Evolutionary conservation across 2,113 vertebrate species (phyloP), one percentile per base, ranked within the genome.

Genomic region (Gadus macrocephalus): DNA sequence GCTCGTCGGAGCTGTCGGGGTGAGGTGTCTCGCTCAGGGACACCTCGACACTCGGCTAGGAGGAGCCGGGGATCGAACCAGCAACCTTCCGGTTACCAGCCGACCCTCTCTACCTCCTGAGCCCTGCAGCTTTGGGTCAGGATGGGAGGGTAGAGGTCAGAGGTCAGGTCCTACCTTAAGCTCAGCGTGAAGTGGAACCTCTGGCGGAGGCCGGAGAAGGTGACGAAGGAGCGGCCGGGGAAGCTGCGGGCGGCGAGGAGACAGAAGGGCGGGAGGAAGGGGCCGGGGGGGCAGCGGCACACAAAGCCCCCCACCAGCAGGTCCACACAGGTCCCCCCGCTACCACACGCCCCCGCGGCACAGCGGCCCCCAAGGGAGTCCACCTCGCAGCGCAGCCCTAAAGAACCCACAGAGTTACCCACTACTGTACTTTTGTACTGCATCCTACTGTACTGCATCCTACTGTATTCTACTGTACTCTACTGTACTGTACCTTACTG

Each of bases 171-270:
- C 94, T 81, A 95, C 94, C 90, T 94, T 77, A 95, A 93, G 68
- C 91, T 80, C 1, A 95, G 76, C 66, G 92, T 93, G 86, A 95
- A 95, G 86, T 94, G 94, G 82, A 95, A 95, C 62, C 94, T 91
- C 84, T 95, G 94, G 19, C 91, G 92, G 66, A 95, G 91, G 22
- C 94, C 94, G 0, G 90, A 91, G 78, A 95, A 95, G 75, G 94
- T 95, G 89, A 95, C 22, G 80, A 95, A 95, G 82, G 94, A 95
- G 11, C 60, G 89, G 0, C 91, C 89, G 0, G 93, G 92, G 75
- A 95, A 95, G 87, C 92, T 93, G 72, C 94, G 93, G 0, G 94
- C 93, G 84, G 89, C 93, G 90, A 94, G 90, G 79, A 89, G 82
- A 68, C 94, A 95, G 83, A 90, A 94, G 19, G 94, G 94, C 25